Evolutionary conservation across 2,113 vertebrate species (phyloP).

Genomic region (Tachysurus fulvidraco): DNA sequence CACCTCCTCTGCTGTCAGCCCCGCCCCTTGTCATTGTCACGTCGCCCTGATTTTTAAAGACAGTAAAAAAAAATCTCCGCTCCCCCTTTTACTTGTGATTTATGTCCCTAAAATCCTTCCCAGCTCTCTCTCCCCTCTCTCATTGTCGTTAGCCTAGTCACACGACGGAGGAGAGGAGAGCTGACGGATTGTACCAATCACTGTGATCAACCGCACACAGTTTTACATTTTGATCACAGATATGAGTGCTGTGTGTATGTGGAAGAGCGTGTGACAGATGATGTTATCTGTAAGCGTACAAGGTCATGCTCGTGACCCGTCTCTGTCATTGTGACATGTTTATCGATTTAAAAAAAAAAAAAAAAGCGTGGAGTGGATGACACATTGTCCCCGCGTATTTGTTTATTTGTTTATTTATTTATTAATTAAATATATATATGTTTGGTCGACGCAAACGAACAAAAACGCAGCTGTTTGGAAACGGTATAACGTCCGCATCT

Average conservation of each 20-base stretch:
- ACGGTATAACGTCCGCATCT: background rate
- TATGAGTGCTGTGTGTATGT: slow-evolving; percentile 37
- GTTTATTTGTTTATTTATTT: too few relatives aligned
- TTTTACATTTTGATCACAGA: slow-evolving; percentile 47
- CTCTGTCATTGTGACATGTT: slow-evolving; percentile 39
- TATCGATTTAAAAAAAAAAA: slow-evolving; percentile 10
- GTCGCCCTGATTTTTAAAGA: background rate
- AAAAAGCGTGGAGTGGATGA: slow-evolving; percentile 43
- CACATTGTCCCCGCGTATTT: slow-evolving; percentile 27
- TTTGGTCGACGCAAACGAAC: too few relatives aligned
- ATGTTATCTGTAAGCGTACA: background rate
- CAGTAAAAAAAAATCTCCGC: background rate
- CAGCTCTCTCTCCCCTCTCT: slow-evolving; percentile 11
- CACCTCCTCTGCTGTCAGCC: slow-evolving; percentile 56
- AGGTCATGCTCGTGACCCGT: slow-evolving; percentile 2
- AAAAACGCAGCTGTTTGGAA: background rate
- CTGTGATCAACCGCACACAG: slow-evolving; percentile 44
- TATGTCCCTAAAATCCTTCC: slow-evolving; percentile 12
- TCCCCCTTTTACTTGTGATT: background rate
- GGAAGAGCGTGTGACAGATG: background rate
- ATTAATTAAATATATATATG: too few relatives aligned
- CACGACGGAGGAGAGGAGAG: slow-evolving; percentile 38
- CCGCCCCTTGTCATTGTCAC: slow-evolving; percentile 48
- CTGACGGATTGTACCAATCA: slow-evolving; percentile 53
- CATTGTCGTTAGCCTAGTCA: slow-evolving; percentile 25